Conservation (phyloP, 2,113 vertebrate species). For the Gobiocypris rarus region DNA sequence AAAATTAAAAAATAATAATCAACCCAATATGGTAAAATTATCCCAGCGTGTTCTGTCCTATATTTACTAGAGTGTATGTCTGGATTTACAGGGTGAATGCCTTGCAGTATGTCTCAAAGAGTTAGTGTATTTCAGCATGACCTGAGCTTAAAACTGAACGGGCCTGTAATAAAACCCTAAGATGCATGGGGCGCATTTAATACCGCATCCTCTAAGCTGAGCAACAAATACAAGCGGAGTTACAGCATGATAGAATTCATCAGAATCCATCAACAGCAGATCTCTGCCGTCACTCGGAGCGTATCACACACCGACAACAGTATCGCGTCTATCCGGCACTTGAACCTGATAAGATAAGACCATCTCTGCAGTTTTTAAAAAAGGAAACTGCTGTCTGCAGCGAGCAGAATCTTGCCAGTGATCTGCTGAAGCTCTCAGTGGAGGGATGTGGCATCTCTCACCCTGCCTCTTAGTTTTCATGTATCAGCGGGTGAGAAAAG, state of each 20-base stretch:
- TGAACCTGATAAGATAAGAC: constrained; percentile 62
- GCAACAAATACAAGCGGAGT: neutral
- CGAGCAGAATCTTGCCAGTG: constrained; percentile 48
- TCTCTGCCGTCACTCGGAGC: constrained; percentile 23
- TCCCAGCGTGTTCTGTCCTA: too few species aligned
- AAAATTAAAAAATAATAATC: too few species aligned
- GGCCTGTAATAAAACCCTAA: constrained; percentile 4
- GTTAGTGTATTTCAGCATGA: constrained; percentile 1
- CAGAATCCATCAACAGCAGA: constrained; percentile 31
- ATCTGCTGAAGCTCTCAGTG: constrained; percentile 51
- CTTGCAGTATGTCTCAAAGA: neutral
- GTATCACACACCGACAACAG: constrained; percentile 26
- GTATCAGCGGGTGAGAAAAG: constrained; percentile 37
- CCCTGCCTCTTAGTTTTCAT: constrained; percentile 17
- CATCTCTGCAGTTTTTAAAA: constrained; percentile 29
- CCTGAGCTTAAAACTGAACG: neutral
- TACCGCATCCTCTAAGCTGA: neutral
- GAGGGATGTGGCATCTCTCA: constrained; percentile 40
- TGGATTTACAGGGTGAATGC: neutral
- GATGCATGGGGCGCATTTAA: neutral
- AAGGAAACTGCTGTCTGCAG: constrained; percentile 57
- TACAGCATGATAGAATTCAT: constrained; percentile 18
- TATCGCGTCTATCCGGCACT: constrained; percentile 52
- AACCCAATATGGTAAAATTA: too few species aligned
- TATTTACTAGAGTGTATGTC: neutral